Evolutionary conservation across 2,888 invertebrate species (phyloP), one percentile per base, ranked within the genome.

Genomic region (Melieria picta): DNA sequence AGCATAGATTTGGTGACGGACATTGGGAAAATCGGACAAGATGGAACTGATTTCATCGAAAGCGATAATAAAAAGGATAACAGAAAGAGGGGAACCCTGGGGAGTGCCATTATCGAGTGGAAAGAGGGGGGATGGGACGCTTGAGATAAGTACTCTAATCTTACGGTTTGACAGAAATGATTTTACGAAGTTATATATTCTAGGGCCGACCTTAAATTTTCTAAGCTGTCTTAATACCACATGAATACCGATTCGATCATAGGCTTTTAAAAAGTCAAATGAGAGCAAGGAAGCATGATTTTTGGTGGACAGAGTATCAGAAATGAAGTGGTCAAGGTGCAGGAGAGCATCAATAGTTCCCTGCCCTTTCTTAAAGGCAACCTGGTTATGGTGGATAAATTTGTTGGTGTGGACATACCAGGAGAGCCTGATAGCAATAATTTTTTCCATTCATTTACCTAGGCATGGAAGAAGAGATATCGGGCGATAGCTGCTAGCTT

Each of bases 141-240:
- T 30, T 30, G 30, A 30, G 30, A 30, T 30, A 30, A 30, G 30
- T 30, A 30, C 30, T 30, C 30, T 30, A 30, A 30, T 30, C 30
- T 30, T 30, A 30, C 30, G 30, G 30, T 30, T 30, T 30, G 1
- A 30, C 30, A 30, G 30, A 30, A 30, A 30, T 30, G 30, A 30
- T 30, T 30, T 30, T 30, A 30, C 30, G 30, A 30, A 30, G 30
- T 30, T 30, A 30, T 30, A 30, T 30, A 30, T 30, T 30, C 1
- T 1, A 2, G 30, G 30, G 30, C 30, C 64, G 10, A 64, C 62
- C 42, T 62, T 62, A 50, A 50, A 63, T 48, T 63, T 63, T 30
- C 9, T 63, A 30, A 63, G n/a, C 42, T 63, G 63, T 50, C 63
- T 63, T 48, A 63, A 50, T 45, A 50, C 50, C 4, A 48, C 16